Conservation (phyloP, 2,888 invertebrate genomes). For the Zaprionus bogoriensis region DNA sequence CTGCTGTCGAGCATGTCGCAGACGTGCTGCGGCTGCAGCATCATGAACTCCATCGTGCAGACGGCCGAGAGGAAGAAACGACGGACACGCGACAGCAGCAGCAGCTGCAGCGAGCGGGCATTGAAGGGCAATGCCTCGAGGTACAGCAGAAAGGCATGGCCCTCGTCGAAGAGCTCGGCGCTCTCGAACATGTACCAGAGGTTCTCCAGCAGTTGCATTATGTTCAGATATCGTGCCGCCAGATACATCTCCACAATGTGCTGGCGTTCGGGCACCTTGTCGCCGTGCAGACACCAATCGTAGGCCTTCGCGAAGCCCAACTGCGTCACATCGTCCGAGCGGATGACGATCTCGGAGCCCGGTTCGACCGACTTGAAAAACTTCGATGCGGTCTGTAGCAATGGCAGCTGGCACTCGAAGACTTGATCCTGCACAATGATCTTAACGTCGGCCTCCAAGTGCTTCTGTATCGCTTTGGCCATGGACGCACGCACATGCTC, state of each 20-base stretch:
- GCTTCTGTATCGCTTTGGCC: not conserved
- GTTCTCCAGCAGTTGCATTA: conserved; percentile 17
- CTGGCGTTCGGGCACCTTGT: not conserved
- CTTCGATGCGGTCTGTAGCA: conserved; percentile 26
- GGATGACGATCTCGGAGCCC: not conserved
- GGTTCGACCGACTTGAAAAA: conserved; percentile 22
- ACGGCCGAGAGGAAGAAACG: conserved; percentile 89
- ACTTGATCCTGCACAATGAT: conserved; percentile 19
- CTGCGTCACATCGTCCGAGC: conserved; percentile 1
- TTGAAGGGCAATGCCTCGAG: conserved; percentile 84
- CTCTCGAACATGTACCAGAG: conserved; percentile 88
- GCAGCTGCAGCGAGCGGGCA: conserved; percentile 53
- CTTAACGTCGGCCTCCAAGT: conserved; percentile 22
- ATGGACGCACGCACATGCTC: not conserved
- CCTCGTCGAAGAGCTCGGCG: conserved; percentile 86
- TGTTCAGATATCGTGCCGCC: conserved; percentile 26
- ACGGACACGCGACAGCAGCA: conserved; percentile 86
- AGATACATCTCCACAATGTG: conserved; percentile 36
- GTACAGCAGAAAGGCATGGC: conserved; percentile 81
- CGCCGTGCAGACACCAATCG: conserved; percentile 31
- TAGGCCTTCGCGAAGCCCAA: conserved; percentile 40
- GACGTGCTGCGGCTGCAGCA: conserved; percentile 86
- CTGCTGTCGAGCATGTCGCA: conserved; percentile 84
- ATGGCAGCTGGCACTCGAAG: conserved; percentile 39
- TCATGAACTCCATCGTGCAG: conserved; percentile 88